Conservation (phyloP, 1,140 invertebrate species). For the Bombus haemorrhoidalis region DNA sequence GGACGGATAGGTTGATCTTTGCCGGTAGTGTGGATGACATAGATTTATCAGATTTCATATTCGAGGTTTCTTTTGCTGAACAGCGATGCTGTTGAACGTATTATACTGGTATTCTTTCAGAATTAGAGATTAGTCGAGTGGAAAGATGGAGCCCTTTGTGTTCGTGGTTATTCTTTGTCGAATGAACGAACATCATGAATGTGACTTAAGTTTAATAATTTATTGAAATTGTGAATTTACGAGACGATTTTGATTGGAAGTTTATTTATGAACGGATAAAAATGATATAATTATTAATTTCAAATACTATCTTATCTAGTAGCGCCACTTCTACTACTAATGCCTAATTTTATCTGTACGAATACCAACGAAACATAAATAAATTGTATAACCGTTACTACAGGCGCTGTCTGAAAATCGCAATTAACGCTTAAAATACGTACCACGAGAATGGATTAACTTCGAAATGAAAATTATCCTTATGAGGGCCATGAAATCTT, state of each 20-base stretch:
- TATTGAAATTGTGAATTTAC: not conserved
- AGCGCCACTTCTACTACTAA: too few relatives aligned
- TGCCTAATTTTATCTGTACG: too few relatives aligned
- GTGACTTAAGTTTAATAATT: not conserved
- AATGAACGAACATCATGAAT: not conserved
- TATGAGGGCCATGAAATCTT: conserved; percentile 46
- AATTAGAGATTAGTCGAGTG: conserved; percentile 24
- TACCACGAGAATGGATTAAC: conserved; percentile 34
- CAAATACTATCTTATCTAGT: not conserved
- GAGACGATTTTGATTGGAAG: not conserved
- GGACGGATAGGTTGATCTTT: conserved; percentile 63
- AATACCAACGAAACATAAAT: not conserved
- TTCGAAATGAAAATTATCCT: conserved; percentile 48
- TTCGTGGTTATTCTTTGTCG: conserved; percentile 1
- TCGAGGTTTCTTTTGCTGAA: not conserved
- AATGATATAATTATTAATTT: not conserved
- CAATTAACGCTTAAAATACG: conserved; percentile 35
- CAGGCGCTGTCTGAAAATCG: not conserved
- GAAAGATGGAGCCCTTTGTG: conserved; percentile 8
- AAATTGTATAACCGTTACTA: conserved; percentile 5
- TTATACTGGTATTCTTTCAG: conserved; percentile 30
- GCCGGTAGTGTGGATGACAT: conserved; percentile 74
- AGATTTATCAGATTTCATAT: conserved; percentile 71
- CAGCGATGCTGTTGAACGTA: not conserved
- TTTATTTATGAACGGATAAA: not conserved